Evolutionary conservation across 2,113 vertebrate species (phyloP).

Genomic region (Zingel zingel): DNA sequence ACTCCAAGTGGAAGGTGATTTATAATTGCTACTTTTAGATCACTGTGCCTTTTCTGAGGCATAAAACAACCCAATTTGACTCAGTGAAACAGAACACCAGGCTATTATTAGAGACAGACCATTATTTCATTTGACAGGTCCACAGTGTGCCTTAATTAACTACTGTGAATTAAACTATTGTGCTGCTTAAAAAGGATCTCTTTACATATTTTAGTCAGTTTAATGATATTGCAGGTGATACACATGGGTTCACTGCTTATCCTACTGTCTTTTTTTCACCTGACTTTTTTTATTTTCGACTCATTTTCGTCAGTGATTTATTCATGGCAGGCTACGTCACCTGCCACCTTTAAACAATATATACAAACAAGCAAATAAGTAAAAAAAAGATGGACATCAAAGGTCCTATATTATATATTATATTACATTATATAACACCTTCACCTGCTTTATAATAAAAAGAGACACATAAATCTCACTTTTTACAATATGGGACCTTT

Average conservation of each 20-base stretch:
- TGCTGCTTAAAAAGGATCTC: constrained; percentile 21
- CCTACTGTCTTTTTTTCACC: background rate
- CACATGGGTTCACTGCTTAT: background rate
- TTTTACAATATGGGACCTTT: too few species aligned
- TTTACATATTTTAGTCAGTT: constrained; percentile 9
- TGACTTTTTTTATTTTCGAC: background rate
- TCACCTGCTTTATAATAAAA: too few species aligned
- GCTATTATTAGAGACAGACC: constrained; percentile 44
- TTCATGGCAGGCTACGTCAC: background rate
- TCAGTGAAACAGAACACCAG: constrained; percentile 25
- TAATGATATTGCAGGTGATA: background rate
- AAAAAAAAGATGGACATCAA: too few species aligned
- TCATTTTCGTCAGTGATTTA: background rate
- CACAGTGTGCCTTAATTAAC: constrained; percentile 42
- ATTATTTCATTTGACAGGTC: constrained; percentile 59
- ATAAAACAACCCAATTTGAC: constrained; percentile 5
- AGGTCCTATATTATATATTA: too few species aligned
- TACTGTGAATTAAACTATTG: constrained; percentile 38
- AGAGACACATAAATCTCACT: too few species aligned
- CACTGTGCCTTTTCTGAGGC: background rate
- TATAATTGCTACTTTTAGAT: background rate
- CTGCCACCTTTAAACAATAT: background rate
- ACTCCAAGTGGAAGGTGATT: background rate
- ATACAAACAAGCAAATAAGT: too few species aligned
- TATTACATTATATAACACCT: too few species aligned